Conservation (phyloP, 2,113 vertebrate genomes). For the Varanus komodoensis region DNA sequence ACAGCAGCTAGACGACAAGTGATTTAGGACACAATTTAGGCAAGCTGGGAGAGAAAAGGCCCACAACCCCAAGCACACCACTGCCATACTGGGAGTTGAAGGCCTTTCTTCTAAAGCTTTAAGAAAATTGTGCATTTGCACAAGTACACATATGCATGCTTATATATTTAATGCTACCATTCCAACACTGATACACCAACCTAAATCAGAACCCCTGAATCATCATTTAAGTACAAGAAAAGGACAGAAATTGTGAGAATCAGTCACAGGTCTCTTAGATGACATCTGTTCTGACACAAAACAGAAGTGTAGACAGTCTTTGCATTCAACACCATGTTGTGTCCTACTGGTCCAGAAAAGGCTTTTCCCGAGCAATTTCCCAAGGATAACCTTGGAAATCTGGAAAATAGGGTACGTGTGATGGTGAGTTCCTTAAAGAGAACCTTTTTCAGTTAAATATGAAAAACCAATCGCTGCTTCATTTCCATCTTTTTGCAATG, state of each 20-base stretch:
- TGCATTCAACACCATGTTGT: background rate
- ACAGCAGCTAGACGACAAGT: background rate
- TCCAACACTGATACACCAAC: background rate
- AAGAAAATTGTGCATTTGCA: background rate
- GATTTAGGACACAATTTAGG: background rate
- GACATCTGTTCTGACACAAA: background rate
- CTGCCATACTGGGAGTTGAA: too few species aligned
- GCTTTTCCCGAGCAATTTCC: constrained; percentile 18
- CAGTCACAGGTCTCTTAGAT: background rate
- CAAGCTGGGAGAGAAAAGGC: too few species aligned
- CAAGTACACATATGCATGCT: background rate
- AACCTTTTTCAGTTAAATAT: constrained; percentile 53
- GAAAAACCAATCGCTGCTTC: constrained; percentile 31
- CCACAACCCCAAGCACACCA: too few species aligned
- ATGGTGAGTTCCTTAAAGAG: constrained; percentile 46
- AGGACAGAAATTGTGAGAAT: background rate
- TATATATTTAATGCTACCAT: too few species aligned
- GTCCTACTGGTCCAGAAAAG: constrained; percentile 3
- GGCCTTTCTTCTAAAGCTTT: background rate
- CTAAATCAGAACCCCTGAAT: background rate
- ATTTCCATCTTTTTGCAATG: background rate
- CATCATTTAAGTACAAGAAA: background rate
- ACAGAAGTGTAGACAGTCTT: background rate
- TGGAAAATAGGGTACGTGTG: constrained; percentile 43
- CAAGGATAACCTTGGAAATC: background rate